Conservation (phyloP, 2,888 invertebrate species). For the Thalpophila matura region DNA sequence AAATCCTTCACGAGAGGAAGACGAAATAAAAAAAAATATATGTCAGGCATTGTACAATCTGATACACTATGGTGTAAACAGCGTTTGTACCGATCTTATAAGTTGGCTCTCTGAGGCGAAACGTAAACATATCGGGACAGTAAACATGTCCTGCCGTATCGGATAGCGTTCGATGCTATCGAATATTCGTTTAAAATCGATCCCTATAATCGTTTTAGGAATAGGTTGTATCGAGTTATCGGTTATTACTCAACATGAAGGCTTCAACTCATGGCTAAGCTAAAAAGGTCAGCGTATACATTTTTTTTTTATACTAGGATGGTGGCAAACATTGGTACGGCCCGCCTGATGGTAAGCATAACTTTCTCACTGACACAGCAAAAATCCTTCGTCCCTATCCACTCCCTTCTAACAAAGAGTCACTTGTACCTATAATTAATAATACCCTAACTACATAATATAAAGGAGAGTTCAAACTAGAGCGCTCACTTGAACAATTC, state of each 20-base stretch:
- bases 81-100: not conserved
- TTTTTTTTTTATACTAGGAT: too few relatives aligned
- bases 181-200: slow-evolving; percentile 45
- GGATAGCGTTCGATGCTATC: slow-evolving; percentile 16
- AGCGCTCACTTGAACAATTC: too few relatives aligned
- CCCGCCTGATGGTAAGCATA: too few relatives aligned
- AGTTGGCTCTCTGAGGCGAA: slow-evolving; percentile 15
- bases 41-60: too few relatives aligned
- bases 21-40: too few relatives aligned
- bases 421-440: slow-evolving; percentile 38
- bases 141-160: slow-evolving; percentile 8
- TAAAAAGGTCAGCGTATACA: too few relatives aligned
- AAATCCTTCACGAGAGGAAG: too few relatives aligned
- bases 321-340: too few relatives aligned
- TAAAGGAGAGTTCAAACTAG: not conserved
- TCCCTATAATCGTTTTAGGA: slow-evolving; percentile 38
- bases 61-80: slow-evolving; percentile 6
- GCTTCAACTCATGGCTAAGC: too few relatives aligned
- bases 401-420: not conserved
- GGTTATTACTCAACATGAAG: not conserved
- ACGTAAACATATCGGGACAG: slow-evolving; percentile 25
- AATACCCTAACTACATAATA: slow-evolving; percentile 16
- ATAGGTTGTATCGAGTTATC: not conserved
- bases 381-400: not conserved
- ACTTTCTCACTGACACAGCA: slow-evolving; percentile 3